These are phyloP conservation scores for Eledona agricola DNA, from an alignment of 2,888 invertebrate species.

Conservation along the genomic window DNA sequence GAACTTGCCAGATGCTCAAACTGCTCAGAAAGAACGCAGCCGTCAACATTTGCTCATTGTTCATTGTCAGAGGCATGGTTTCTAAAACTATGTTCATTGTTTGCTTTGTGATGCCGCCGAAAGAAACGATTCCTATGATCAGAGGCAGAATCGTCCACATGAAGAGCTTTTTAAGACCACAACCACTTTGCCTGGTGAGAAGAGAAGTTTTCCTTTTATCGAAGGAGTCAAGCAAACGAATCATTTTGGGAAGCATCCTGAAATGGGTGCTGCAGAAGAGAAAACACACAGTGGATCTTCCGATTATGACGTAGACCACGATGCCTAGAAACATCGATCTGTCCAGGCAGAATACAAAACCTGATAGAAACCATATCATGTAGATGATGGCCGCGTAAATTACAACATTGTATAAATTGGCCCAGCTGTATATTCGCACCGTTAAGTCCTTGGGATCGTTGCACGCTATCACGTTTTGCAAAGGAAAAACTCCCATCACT, in stretches of 20 bases:
- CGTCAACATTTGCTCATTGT: background rate
- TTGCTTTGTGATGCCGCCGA: too few species aligned
- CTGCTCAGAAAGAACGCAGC: slow-evolving; percentile 42
- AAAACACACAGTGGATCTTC: slow-evolving; percentile 38
- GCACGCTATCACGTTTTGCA: slow-evolving; percentile 41
- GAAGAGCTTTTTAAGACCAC: too few species aligned
- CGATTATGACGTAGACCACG: slow-evolving; percentile 35
- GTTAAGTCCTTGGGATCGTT: slow-evolving; percentile 35
- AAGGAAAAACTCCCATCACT: slow-evolving; percentile 44
- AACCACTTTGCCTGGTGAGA: too few species aligned
- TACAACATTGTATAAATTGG: slow-evolving; percentile 37
- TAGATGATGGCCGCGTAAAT: slow-evolving; percentile 33
- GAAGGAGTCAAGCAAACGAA: slow-evolving; percentile 42
- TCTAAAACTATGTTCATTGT: slow-evolving; percentile 7
- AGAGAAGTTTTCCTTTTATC: slow-evolving; percentile 36
- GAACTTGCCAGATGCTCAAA: slow-evolving; percentile 45
- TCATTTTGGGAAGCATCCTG: slow-evolving; percentile 41
- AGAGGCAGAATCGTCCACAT: slow-evolving; percentile 35
- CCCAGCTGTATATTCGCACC: slow-evolving; percentile 36
- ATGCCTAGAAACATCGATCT: slow-evolving; percentile 30
- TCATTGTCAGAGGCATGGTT: slow-evolving; percentile 4
- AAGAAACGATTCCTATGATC: slow-evolving; percentile 13
- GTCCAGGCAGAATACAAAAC: slow-evolving; percentile 28
- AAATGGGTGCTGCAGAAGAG: slow-evolving; percentile 34
- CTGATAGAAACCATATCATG: slow-evolving; percentile 36